Percentiles rank a stretch among this genome's conserved stretches.
phyloP scores from a whole-genome alignment of 2,113 vertebrate genomes.

The Rostratula benghalensis region DNA sequence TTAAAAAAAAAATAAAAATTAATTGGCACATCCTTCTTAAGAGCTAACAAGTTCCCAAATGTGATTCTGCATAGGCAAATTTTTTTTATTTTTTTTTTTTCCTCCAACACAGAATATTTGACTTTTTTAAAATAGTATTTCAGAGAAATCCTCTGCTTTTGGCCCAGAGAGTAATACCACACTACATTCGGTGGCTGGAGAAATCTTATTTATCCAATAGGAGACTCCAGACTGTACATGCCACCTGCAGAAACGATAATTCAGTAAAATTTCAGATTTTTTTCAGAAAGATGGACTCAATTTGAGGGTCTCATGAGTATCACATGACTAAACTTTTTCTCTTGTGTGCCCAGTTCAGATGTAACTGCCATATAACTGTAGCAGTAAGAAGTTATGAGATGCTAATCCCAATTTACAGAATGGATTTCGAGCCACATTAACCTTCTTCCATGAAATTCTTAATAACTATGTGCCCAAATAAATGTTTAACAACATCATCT shows the following conservation, averaged over 20 bases:
- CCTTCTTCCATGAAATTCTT: not conserved
- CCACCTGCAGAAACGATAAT: not conserved
- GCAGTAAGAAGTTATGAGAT: not conserved
- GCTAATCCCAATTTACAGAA: not conserved
- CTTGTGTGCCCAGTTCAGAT: not conserved
- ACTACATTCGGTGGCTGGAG: not conserved
- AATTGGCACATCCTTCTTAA: not conserved
- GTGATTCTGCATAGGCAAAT: not conserved
- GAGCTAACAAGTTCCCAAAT: not conserved
- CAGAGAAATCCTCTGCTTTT: not conserved
- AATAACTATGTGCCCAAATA: not conserved
- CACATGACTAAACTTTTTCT: not conserved
- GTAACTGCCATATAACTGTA: not conserved
- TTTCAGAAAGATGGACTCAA: not conserved
- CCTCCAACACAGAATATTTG: not conserved
- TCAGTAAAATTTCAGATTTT: not conserved
- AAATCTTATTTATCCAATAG: not conserved
- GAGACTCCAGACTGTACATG: not conserved
- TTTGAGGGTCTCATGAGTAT: not conserved
- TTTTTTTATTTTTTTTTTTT: not conserved
- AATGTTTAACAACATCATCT: not conserved
- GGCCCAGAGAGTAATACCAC: not conserved
- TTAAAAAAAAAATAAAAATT: constrained; percentile 29
- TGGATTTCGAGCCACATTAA: not conserved
- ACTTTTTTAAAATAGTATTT: not conserved